Percentiles rank a stretch among this genome's conserved stretches.
Evolutionary conservation across 2,888 invertebrate species (phyloP).

Genomic region (Brenthis ino): DNA sequence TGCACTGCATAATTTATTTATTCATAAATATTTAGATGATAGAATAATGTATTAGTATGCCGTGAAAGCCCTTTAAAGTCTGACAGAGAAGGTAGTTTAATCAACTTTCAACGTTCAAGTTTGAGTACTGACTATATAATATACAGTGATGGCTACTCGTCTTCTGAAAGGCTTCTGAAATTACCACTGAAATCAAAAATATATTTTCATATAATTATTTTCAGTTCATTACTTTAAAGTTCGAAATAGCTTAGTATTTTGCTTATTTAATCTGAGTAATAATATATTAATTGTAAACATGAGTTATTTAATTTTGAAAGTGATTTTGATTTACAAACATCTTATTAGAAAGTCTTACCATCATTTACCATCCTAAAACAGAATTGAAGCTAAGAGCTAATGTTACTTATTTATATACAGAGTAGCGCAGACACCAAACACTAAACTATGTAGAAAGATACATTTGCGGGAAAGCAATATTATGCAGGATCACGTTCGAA

Average conservation of each 20-base stretch:
- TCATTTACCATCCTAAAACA: no score
- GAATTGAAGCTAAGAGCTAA: no score
- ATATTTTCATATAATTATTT: no score
- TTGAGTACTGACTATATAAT: slow-evolving; percentile 70
- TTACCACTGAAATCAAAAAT: no score
- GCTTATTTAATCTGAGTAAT: no score
- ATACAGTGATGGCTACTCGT: slow-evolving; percentile 64
- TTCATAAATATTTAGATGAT: slow-evolving; percentile 11
- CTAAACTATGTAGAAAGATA: slow-evolving; percentile 18
- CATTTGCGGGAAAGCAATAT: slow-evolving; percentile 38
- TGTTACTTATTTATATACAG: neutral
- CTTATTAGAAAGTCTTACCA: no score
- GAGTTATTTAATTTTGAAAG: no score
- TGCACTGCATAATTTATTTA: neutral
- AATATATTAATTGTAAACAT: no score
- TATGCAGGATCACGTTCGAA: slow-evolving; percentile 42
- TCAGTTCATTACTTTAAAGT: neutral
- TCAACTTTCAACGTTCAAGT: slow-evolving; percentile 26
- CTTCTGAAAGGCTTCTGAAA: no score
- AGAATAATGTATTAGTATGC: slow-evolving; percentile 11
- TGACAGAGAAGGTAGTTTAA: slow-evolving; percentile 24
- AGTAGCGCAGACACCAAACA: slow-evolving; percentile 2
- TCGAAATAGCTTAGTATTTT: slow-evolving; percentile 49
- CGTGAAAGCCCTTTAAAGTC: slow-evolving; percentile 12
- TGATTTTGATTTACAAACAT: no score